A percentile compares a stretch with the other conserved stretches of the same genome.
phyloP scores from a whole-genome alignment of 2,888 invertebrate genomes.

The Drosophila paracracens region DNA sequence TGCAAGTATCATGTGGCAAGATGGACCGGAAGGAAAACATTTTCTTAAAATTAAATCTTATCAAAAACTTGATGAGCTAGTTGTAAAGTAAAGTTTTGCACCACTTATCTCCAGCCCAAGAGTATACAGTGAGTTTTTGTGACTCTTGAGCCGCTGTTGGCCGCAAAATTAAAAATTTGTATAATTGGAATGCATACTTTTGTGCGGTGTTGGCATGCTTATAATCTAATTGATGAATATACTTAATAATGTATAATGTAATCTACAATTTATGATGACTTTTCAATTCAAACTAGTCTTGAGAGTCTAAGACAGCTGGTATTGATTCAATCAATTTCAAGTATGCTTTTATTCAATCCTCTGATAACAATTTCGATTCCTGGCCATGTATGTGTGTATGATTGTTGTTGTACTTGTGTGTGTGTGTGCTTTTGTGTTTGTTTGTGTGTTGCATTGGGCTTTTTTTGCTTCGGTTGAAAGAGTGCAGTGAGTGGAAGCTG shows the following conservation, averaged over 20 bases:
- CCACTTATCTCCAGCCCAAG: slow-evolving; percentile 15
- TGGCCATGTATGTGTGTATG: not conserved
- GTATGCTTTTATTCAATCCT: not conserved
- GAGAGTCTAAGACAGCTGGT: not conserved
- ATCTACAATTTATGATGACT: too few relatives aligned
- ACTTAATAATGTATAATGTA: not conserved
- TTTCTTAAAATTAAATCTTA: not conserved
- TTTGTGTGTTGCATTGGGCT: not conserved
- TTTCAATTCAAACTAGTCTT: too few relatives aligned
- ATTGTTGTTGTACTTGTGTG: not conserved
- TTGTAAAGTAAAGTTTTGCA: not conserved
- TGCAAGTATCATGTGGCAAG: not conserved
- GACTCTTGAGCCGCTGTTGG: not conserved
- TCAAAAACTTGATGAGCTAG: not conserved
- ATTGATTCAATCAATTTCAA: not conserved
- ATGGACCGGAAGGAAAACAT: not conserved
- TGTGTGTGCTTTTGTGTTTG: not conserved
- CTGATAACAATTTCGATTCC: not conserved
- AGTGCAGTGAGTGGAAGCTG: not conserved
- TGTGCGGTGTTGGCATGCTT: not conserved
- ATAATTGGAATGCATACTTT: slow-evolving; percentile 42
- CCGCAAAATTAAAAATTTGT: not conserved
- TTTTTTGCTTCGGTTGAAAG: not conserved
- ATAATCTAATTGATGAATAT: not conserved
- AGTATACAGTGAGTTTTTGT: slow-evolving; percentile 37